Evolutionary conservation across 2,888 invertebrate species (phyloP).

Genomic region (Melanostoma mellinum): DNA sequence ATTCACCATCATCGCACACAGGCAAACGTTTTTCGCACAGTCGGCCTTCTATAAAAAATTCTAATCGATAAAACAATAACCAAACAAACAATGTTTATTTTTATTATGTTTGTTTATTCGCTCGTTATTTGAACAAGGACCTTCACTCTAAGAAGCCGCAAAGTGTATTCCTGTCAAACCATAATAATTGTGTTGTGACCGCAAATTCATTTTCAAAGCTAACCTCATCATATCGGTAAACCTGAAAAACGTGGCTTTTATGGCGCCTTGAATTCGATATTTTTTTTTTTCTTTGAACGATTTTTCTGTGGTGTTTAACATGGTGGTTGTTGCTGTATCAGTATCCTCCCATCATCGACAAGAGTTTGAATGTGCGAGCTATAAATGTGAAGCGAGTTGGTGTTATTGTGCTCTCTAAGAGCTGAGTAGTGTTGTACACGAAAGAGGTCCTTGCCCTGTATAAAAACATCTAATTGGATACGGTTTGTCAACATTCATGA

Average conservation of each 20-base stretch:
- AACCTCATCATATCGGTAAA: background rate
- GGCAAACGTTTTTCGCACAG: no score
- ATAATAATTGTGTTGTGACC: slow-evolving; percentile 35
- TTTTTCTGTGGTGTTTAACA: background rate
- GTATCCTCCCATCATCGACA: background rate
- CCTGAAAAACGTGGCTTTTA: slow-evolving; percentile 15
- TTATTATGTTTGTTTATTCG: slow-evolving; percentile 6
- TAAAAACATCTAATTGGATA: slow-evolving; percentile 38
- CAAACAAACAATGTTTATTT: slow-evolving; percentile 10
- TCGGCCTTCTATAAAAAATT: no score
- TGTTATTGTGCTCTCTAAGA: background rate
- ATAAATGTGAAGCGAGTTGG: background rate
- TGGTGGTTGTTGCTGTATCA: background rate
- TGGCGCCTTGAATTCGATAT: slow-evolving; percentile 12
- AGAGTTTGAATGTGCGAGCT: slow-evolving; percentile 24
- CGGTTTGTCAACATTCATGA: slow-evolving; percentile 29
- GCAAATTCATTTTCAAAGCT: slow-evolving; percentile 11
- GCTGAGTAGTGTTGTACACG: slow-evolving; percentile 13
- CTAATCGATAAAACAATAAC: no score
- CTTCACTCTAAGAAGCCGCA: no score
- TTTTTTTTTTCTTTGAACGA: background rate
- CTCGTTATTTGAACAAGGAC: background rate
- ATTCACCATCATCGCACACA: no score
- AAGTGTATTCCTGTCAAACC: slow-evolving; percentile 3
- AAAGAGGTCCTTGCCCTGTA: slow-evolving; percentile 34